These are phyloP conservation scores for Balaenoptera acutorostrata DNA, from an alignment of 2,113 vertebrate species.

Conservation along the genomic window DNA sequence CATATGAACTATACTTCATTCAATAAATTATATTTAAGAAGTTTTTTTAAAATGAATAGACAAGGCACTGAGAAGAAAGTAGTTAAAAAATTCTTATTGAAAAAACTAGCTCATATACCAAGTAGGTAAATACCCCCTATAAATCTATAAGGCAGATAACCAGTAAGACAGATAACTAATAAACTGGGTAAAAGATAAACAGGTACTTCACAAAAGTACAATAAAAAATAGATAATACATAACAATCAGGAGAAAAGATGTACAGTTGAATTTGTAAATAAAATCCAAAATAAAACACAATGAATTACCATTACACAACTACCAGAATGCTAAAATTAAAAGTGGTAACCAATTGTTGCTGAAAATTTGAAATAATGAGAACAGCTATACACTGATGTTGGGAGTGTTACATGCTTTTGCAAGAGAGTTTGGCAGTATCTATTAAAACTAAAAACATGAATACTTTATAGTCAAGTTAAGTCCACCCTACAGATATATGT, in stretches of 20 bases:
- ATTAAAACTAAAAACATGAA: not conserved
- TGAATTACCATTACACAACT: not conserved
- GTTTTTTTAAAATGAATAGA: not conserved
- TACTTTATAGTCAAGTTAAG: not conserved
- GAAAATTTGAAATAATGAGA: not conserved
- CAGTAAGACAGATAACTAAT: not conserved
- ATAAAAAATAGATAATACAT: not conserved
- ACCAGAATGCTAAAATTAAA: not conserved
- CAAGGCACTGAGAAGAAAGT: not conserved
- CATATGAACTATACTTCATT: not conserved
- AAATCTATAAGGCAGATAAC: not conserved
- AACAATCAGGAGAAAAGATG: not conserved
- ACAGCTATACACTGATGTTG: not conserved
- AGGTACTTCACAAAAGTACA: not conserved
- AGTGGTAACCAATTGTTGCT: not conserved
- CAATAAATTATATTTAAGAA: not conserved
- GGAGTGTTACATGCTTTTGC: not conserved
- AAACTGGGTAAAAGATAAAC: not conserved
- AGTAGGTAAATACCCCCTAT: not conserved
- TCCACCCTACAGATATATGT: not conserved
- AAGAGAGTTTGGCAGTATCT: not conserved
- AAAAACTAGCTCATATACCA: not conserved
- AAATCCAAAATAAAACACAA: not conserved
- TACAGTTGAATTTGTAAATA: not conserved
- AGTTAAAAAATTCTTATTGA: not conserved